Base-by-base conservation (phyloP, 2,888 invertebrate species). In the Ophion costatus region DNA sequence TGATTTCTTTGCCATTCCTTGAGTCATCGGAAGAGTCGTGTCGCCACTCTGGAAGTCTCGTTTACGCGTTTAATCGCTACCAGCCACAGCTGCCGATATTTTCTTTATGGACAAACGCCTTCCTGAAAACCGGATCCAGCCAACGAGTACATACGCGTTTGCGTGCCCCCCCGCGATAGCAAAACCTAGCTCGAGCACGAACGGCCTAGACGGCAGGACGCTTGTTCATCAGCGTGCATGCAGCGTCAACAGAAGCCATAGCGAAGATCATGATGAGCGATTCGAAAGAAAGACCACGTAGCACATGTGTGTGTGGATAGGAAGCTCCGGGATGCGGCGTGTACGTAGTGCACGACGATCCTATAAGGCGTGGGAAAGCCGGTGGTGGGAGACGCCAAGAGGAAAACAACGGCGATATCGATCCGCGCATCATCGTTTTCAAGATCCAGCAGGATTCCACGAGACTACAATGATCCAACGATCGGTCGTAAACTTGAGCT, bases 341-440 rank as follows among this genome's bases (percentile, higher is more conserved):
- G 71, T 61, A 42, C 24, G 73, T 51, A 63, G 29, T 51, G 86
- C 89, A 87, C 83, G 86, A 84, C 80, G 89, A 87, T 88, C 89
- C 79, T 73, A 89, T 85, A 90, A 89, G 90, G 91, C 91, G 90
- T 92, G 91, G 90, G 91, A 92, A 91, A 91, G 79, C 88, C 81
- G 57, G 88, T 90, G 88, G 91, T 90, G 91, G 91, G 90, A 91
- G 90, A 89, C 74, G 22, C 57, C n/a, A 38, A 56, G 20, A 56
- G 51, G 14, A 51, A 80, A 64, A 76, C 71, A 59, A 75, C 74
- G 66, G n/a, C 22, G 20, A 73, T 80, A 76, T 66, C 73, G n/a
- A 42, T 64, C 73, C 42, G 11, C 24, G 42, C 33, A 45, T 74
- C 61, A 73, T 59, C 83, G 73, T 73, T 84, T 77, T 76, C 83